Evolutionary conservation across 2,113 vertebrate genomes (phyloP).

Genomic region (Casuarius casuarius): DNA sequence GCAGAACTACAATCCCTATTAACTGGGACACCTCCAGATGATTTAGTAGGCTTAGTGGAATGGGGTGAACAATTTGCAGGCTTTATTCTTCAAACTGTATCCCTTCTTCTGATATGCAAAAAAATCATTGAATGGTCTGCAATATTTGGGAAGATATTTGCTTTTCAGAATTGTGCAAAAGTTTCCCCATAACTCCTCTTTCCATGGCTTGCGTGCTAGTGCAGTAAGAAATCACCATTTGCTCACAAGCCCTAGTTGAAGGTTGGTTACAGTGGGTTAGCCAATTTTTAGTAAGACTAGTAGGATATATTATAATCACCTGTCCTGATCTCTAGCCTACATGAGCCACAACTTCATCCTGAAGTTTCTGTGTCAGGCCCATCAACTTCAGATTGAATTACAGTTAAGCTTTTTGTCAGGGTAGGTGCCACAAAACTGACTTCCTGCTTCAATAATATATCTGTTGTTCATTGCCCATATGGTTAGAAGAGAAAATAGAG

Average conservation of each 20-base stretch:
- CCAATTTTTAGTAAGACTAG: not conserved
- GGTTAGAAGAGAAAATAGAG: not conserved
- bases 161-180: not conserved
- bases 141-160: not conserved
- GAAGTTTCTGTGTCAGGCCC: not conserved
- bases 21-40: conserved; percentile 64
- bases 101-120: not conserved
- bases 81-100: not conserved
- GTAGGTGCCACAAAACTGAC: not conserved
- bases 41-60: conserved; percentile 54
- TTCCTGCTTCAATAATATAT: not conserved
- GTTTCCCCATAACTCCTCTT: not conserved
- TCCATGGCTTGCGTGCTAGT: rapidly evolving
- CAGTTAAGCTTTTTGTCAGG: not conserved
- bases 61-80: not conserved
- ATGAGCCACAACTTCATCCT: not conserved
- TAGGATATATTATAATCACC: not conserved
- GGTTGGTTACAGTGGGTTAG: not conserved
- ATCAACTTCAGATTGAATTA: not conserved
- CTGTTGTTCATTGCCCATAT: not conserved
- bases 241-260: not conserved
- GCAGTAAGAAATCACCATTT: not conserved
- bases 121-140: not conserved
- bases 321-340: not conserved
- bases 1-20: no score